Conservation (phyloP, 2,888 invertebrate species). For the Gryllus longicercus region DNA sequence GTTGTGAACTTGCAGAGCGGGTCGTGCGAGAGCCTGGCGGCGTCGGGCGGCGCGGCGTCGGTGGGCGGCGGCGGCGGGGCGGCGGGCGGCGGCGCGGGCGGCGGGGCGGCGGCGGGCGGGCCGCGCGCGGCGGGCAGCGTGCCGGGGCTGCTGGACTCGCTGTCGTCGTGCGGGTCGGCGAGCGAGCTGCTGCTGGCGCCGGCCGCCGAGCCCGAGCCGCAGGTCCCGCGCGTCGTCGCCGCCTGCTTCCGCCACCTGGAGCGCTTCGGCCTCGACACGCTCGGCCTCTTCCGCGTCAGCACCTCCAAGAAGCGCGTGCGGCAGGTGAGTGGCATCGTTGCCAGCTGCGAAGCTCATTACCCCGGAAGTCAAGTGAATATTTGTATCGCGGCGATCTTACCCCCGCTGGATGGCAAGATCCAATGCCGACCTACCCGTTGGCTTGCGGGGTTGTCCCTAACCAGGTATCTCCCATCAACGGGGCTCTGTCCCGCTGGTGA, state of each 20-base stretch:
- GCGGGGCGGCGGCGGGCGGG: conserved; percentile 64
- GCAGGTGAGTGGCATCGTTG: conserved; percentile 60
- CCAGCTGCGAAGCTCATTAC: too few relatives aligned
- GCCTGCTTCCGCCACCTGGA: conserved; percentile 81
- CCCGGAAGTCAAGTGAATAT: not conserved
- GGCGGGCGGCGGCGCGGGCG: conserved; percentile 50
- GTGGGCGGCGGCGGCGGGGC: conserved; percentile 60
- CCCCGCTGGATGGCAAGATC: too few relatives aligned
- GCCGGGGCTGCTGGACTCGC: conserved; percentile 48
- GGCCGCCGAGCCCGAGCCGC: conserved; percentile 48
- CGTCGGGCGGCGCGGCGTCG: conserved; percentile 51
- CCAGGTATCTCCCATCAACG: too few relatives aligned
- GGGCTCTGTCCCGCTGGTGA: too few relatives aligned
- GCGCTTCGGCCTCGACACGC: conserved; percentile 72
- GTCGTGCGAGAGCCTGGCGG: conserved; percentile 69
- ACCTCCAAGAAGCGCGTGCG: conserved; percentile 88
- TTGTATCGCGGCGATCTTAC: not conserved
- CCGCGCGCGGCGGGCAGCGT: conserved; percentile 58
- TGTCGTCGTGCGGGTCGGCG: conserved; percentile 47
- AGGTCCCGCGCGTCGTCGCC: conserved; percentile 73
- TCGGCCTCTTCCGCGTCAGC: conserved; percentile 89
- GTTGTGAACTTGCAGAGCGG: conserved; percentile 59
- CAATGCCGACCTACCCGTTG: too few relatives aligned
- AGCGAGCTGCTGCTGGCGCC: conserved; percentile 22
- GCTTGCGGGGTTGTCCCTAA: too few relatives aligned